These are phyloP conservation scores for Atta colombica DNA, from an alignment of 1,140 invertebrate genomes.

Conservation along the genomic window DNA sequence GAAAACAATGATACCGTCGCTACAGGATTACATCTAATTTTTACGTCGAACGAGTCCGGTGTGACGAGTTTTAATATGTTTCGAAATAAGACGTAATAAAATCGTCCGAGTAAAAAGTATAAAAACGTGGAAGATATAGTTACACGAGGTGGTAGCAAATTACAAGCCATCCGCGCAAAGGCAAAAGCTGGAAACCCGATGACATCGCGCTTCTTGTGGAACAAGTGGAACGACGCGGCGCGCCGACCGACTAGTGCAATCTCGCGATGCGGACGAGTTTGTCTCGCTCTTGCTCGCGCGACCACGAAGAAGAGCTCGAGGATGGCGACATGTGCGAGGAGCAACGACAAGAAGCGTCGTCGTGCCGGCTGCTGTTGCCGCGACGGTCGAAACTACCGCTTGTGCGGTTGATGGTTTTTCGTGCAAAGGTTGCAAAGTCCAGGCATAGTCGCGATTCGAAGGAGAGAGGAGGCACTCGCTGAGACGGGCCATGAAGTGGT, in stretches of 20 bases:
- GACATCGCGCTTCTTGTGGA: conserved; percentile 68
- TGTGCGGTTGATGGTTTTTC: conserved; percentile 58
- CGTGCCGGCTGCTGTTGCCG: conserved; percentile 58
- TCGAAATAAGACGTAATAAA: conserved; percentile 55
- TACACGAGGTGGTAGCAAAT: conserved; percentile 46
- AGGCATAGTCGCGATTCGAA: neutral
- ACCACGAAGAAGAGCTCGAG: conserved; percentile 39
- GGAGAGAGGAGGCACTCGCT: conserved; percentile 18
- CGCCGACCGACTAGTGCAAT: conserved; percentile 36
- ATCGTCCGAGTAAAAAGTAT: neutral
- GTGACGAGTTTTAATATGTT: conserved; percentile 20
- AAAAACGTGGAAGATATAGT: conserved; percentile 22
- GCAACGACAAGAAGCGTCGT: conserved; percentile 53
- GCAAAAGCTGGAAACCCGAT: conserved; percentile 61
- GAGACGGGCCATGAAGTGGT: conserved; percentile 17
- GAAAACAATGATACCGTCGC: conserved; percentile 9
- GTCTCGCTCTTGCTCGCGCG: conserved; percentile 30
- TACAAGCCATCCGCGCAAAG: conserved; percentile 34
- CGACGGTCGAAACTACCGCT: conserved; percentile 43
- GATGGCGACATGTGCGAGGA: conserved; percentile 55
- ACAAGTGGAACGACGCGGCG: neutral
- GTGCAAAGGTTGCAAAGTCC: conserved; percentile 49
- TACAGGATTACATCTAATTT: conserved; percentile 37
- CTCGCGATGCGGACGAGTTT: conserved; percentile 44
- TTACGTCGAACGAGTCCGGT: neutral